Evolutionary conservation across 2,797 vertebrate species (phyloP), one percentile per base, ranked within the genome.

Genomic region (Alca torda): DNA sequence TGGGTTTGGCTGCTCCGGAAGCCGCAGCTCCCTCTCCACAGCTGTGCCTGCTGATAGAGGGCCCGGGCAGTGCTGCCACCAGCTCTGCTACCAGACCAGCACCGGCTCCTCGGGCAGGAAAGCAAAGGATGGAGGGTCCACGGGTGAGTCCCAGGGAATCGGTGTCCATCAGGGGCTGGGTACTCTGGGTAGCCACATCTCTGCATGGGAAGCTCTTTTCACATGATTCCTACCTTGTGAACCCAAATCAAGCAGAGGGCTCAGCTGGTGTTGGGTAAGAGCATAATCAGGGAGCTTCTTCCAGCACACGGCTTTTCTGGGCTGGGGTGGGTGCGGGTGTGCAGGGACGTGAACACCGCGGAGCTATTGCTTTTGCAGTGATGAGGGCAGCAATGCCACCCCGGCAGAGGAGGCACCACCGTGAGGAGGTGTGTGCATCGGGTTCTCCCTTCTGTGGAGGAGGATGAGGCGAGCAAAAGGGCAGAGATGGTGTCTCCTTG

Each of bases 1-100:
- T 68, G 68, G 28, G 4, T 79, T 93, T 48, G 46, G 54, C 54
- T 46, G 46, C 80, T 86, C 88, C 88, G 93, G 90, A 97, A 96
- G 77, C 93, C 61, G 1, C 88, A 50, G 33, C 20, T 90, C 50
- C 69, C 46, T 24, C 59, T 31, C 69, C 50, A 18, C 50, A 87
- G 21, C 94, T 95, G 95, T 0, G 26, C 0, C 3, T 39, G 33
- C 80, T 76, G 95, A 97, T 96, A 97, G 73, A 39, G n/a, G 39
- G 31, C 10, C 67, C 13, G 83, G 48, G 45, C 75, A 85, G 60
- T 20, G 2, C 24, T 48, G 79, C 30, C 11, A 0, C 39, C 86
- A 37, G 50, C 14, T 9, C 14, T 28, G 50, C 26, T 25, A 51
- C 21, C 50, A 51, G 50, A 84, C 51, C 79, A 76, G 51, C 10